Evolutionary conservation across 2,888 invertebrate genomes (phyloP).

Genomic region (Sabellastarte sp.): DNA sequence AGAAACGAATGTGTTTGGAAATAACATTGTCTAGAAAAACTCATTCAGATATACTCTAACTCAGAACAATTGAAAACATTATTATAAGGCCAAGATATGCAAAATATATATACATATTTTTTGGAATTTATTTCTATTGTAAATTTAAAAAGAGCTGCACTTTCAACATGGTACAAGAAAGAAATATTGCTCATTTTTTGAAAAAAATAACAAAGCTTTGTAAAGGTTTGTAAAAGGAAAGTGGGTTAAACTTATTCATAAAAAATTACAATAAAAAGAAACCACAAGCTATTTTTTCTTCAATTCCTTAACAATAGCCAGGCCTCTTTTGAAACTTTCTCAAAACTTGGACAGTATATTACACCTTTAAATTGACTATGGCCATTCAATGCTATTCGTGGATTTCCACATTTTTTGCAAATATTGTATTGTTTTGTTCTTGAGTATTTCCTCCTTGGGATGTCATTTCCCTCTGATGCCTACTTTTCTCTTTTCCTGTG

Average conservation of each 20-base stretch:
- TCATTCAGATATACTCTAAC: too few species aligned
- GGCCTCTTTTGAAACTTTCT: neutral
- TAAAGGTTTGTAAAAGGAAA: too few species aligned
- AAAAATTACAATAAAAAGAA: neutral
- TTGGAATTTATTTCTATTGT: too few species aligned
- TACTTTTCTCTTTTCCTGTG: neutral
- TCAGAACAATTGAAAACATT: too few species aligned
- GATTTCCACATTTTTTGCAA: neutral
- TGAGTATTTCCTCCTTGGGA: neutral
- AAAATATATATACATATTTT: too few species aligned
- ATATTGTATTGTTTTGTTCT: neutral
- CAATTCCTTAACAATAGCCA: conserved; percentile 1
- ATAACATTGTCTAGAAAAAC: too few species aligned
- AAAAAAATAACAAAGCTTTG: too few species aligned
- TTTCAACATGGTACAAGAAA: too few species aligned
- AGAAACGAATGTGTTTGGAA: too few species aligned
- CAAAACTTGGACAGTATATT: neutral
- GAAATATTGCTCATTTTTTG: too few species aligned
- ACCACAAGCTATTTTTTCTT: neutral
- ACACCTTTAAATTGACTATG: neutral
- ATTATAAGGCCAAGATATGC: too few species aligned
- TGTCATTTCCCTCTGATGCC: neutral
- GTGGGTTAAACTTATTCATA: neutral
- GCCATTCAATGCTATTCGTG: neutral
- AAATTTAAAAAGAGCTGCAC: too few species aligned